Evolutionary conservation across 2,113 vertebrate genomes (phyloP).

Genomic region (Athene cunicularia): DNA sequence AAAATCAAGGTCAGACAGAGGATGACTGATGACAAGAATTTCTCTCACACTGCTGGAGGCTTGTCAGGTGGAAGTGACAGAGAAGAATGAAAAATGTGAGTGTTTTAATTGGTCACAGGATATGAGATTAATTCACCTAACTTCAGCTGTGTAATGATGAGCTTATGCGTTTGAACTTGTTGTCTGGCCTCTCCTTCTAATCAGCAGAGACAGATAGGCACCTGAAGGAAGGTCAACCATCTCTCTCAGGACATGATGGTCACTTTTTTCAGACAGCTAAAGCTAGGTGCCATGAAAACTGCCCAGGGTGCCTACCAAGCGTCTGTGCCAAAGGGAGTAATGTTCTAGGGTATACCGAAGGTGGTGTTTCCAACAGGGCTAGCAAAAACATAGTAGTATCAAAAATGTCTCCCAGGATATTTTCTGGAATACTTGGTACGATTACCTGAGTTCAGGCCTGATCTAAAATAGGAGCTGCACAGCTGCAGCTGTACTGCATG

Average conservation of each 20-base stretch:
- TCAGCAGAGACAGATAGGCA: background rate
- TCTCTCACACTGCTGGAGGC: background rate
- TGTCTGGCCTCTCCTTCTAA: background rate
- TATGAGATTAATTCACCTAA: background rate
- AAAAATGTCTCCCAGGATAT: background rate
- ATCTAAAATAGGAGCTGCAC: background rate
- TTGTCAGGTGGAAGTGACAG: background rate
- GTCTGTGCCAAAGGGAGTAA: background rate
- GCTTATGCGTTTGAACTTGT: background rate
- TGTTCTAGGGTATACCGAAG: background rate
- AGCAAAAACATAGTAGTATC: background rate
- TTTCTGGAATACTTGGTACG: background rate
- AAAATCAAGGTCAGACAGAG: background rate
- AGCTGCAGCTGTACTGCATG: accelerated
- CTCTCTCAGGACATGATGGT: background rate
- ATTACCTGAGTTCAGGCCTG: background rate
- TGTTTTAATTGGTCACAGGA: background rate
- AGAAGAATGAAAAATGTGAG: background rate
- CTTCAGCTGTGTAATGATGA: background rate
- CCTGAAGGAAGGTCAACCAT: background rate
- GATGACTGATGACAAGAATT: background rate
- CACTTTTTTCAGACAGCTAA: background rate
- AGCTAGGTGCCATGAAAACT: background rate
- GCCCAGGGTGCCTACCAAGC: background rate
- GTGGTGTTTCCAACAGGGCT: background rate